Percentiles rank a stretch among this genome's conserved stretches.
Conservation (phyloP, 2,113 vertebrate genomes). For the Crotalus viridis region DNA sequence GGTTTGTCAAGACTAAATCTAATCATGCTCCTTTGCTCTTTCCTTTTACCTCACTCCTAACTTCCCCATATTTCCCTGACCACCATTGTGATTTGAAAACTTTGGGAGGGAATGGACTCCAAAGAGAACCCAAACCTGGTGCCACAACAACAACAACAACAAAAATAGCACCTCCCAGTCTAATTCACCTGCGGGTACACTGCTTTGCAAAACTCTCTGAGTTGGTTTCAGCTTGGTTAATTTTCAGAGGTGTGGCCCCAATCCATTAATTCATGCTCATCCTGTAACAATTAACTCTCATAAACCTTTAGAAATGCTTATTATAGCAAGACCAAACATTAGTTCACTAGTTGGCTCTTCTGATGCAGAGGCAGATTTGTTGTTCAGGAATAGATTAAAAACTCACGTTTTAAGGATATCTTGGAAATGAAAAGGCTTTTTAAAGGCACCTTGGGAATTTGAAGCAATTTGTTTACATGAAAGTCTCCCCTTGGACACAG, state of each 20-base stretch:
- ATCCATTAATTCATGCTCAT: constrained; percentile 39
- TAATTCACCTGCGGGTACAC: background rate
- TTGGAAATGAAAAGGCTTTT: constrained; percentile 13
- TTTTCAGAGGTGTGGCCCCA: background rate
- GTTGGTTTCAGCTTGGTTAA: background rate
- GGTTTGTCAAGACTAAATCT: constrained; percentile 69
- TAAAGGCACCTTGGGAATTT: constrained; percentile 6
- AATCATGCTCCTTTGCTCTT: constrained; percentile 27
- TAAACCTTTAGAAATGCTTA: background rate
- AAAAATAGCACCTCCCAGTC: background rate
- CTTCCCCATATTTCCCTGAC: constrained; percentile 35
- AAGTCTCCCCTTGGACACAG: background rate
- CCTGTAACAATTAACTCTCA: constrained; percentile 25
- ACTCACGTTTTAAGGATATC: constrained; percentile 4
- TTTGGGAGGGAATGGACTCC: constrained; percentile 52
- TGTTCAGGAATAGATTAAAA: constrained; percentile 25
- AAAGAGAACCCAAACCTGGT: constrained; percentile 61
- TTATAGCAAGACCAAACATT: background rate
- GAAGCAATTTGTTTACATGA: background rate
- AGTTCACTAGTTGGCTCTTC: background rate
- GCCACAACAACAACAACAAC: constrained; percentile 48
- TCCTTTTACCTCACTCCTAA: constrained; percentile 33
- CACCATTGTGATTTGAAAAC: constrained; percentile 61
- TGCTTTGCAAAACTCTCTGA: constrained; percentile 20
- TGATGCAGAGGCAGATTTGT: background rate